phyloP scores from a whole-genome alignment of 2,888 invertebrate species.

The Allygus modestus region DNA sequence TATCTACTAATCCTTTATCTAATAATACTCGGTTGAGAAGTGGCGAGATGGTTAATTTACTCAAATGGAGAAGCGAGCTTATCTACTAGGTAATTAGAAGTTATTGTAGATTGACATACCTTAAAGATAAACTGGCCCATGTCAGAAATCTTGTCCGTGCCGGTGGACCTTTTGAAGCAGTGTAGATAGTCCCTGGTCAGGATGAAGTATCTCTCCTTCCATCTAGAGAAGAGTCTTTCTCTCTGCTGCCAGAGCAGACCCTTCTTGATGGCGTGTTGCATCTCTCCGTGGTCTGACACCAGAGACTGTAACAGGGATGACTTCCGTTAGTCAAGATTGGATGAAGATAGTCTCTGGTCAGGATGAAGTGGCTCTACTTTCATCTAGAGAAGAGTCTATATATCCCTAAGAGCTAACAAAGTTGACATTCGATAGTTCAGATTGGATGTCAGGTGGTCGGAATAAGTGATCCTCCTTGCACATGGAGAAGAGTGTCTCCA shows the following conservation, averaged over 20 bases:
- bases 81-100: no score
- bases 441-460: no score
- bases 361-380: slow-evolving; percentile 83
- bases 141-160: slow-evolving; percentile 78
- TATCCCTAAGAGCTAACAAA: no score
- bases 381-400: slow-evolving; percentile 78
- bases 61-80: no score
- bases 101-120: no score
- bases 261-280: slow-evolving; percentile 80
- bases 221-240: slow-evolving; percentile 81
- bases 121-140: slow-evolving; percentile 84
- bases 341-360: slow-evolving; percentile 76
- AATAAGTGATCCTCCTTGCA: no score
- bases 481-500: no score
- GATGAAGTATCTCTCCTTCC: slow-evolving; percentile 83
- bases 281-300: slow-evolving; percentile 71
- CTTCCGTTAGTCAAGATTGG: slow-evolving; percentile 64
- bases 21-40: no score
- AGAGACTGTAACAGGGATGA: slow-evolving; percentile 69
- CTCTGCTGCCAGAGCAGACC: slow-evolving; percentile 82
- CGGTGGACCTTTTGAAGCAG: slow-evolving; percentile 81
- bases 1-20: no score
- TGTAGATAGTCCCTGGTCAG: slow-evolving; percentile 82
- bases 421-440: no score
- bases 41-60: no score